Base-by-base conservation (phyloP, 2,113 vertebrate genomes). In the Spizaetus ornatus region DNA sequence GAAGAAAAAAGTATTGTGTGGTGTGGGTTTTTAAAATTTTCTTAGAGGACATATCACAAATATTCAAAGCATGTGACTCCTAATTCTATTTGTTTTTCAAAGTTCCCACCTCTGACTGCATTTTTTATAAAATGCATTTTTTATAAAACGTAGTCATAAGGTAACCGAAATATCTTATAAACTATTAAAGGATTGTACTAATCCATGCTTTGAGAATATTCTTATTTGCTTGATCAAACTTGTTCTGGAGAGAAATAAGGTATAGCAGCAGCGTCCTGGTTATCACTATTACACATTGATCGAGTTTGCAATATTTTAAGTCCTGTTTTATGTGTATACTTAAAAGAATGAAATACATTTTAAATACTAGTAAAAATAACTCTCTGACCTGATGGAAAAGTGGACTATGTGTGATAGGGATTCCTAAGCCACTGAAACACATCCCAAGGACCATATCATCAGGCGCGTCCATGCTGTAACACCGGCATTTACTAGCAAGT, bases 371-470 rank as follows among this genome's bases (percentile, higher is more conserved):
- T 27, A 55, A 50, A 92, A 87, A 20, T 11, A 81, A 29, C 13
- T 25, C 22, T 87, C 97, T 97, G 97, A 99, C 98, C 99, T 99
- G 99, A 96, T 99, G 99, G 95, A 99, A 99, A 63, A 99, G 99
- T 2, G 99, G 98, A 73, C 99, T 99, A 95, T 99, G 99, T 12
- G 99, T 99, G 96, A 99, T 97, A 2, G 99, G 98, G 59, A 99
- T 95, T 36, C 98, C 98, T n/a, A 99, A 97, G n/a, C 99, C 98
- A 50, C 98, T 99, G 97, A 99, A 98, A 94, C 99, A 99, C 99
- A 99, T 99, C 27, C 99, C 99, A 96, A 99, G 98, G 84, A 99
- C 99, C 99, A 99, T 99, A 95, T 99, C 99, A 66, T 99, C 99
- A 0, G 99, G 99, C 0, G 99, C 99, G 2, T 99, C 99, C 43